phyloP scores from a whole-genome alignment of 2,888 invertebrate genomes.

The Phorcus lineatus region DNA sequence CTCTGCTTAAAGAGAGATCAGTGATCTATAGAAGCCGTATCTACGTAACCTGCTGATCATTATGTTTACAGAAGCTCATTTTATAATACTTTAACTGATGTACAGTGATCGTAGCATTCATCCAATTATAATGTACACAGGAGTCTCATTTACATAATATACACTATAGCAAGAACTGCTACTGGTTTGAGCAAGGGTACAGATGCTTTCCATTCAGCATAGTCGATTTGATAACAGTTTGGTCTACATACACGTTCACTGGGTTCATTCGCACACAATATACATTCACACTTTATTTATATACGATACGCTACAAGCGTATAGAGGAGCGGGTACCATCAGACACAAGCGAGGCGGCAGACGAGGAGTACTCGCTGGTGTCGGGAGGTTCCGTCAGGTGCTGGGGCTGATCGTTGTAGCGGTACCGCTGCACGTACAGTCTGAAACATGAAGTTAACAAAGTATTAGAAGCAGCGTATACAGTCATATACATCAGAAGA shows the following conservation, averaged over 20 bases:
- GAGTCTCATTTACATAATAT: neutral
- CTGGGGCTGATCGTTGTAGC: constrained; percentile 43
- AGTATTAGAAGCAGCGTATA: neutral
- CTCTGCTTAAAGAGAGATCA: too few relatives aligned
- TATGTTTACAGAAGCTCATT: neutral
- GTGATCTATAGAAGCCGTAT: too few relatives aligned
- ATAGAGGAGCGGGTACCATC: constrained; percentile 41
- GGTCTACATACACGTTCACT: neutral
- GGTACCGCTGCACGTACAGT: constrained; percentile 37
- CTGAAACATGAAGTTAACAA: constrained; percentile 26
- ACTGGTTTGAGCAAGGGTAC: neutral
- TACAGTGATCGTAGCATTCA: neutral
- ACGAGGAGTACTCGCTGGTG: constrained; percentile 39
- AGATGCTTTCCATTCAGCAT: neutral
- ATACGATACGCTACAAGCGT: constrained; percentile 1
- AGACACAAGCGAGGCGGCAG: constrained; percentile 42
- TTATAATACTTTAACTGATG: neutral
- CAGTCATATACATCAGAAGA: neutral
- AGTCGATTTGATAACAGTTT: neutral
- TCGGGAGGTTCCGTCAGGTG: constrained; percentile 45
- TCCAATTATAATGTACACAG: neutral
- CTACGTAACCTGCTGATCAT: too few relatives aligned
- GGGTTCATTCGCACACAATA: neutral
- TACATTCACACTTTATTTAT: neutral
- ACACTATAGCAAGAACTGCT: neutral